Base-by-base conservation (phyloP, 2,113 vertebrate genomes). In the Nymphicus hollandicus region DNA sequence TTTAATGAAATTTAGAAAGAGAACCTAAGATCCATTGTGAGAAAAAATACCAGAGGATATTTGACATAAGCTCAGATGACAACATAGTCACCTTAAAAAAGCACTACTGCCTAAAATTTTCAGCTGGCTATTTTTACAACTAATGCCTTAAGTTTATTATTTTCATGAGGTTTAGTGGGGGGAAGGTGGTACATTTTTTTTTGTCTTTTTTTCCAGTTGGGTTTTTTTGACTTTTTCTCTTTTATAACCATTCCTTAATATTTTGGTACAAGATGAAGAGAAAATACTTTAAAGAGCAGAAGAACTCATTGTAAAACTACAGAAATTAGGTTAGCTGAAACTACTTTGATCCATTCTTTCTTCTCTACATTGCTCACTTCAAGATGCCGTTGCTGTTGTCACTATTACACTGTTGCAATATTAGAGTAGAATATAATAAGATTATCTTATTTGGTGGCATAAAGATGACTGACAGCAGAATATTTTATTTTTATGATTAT, bases 261-360 rank as follows among this genome's bases (percentile, higher is more conserved):
- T 78, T 89, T 58, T 68, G 13, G 13, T 89, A n/a, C 49, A 79
- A 41, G 46, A 69, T 7, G 6, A 76, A 81, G 19, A 68, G 41
- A 56, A 81, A 89, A 50, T 58, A 69, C 31, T 91, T 91, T 73
- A 43, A 87, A 72, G 16, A 60, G 14, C 41, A 47, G 52, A 70
- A 64, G 39, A 79, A 50, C 39, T 91, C 28, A 41, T 91, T 83
- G 23, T 84, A 84, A 56, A 92, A 94, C 88, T 93, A 46, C 77
- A 86, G 83, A 95, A 94, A 93, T 83, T 56, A 88, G 72, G 82
- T 86, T 91, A 55, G 47, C 52, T 7, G 52, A 96, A 95, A 81
- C 56, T 71, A 29, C 90, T 97, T 93, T 92, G 60, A 91, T 91
- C 44, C 89, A 0, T 72, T 86, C 44, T 91, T 49, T 80, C 35